Conservation (phyloP, 2,113 vertebrate species). For the Axis porcinus region DNA sequence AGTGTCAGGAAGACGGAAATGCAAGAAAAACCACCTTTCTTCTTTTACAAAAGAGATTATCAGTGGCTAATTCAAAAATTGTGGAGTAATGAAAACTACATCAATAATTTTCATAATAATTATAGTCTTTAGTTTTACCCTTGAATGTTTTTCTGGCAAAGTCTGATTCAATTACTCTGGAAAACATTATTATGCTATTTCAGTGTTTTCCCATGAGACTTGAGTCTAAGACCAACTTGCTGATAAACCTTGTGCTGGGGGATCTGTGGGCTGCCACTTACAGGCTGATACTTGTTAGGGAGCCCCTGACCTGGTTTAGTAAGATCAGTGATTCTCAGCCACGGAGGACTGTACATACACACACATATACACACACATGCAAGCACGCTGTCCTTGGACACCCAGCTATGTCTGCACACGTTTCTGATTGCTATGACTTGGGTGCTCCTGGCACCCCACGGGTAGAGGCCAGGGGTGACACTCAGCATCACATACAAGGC, state of each 20-base stretch:
- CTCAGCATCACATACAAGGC: no score
- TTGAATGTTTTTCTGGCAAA: conserved; percentile 19
- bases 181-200: not conserved
- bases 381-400: not conserved
- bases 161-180: conserved; percentile 35
- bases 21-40: not conserved
- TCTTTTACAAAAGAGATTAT: conserved; percentile 7
- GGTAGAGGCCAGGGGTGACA: not conserved
- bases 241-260: not conserved
- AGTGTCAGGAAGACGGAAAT: not conserved
- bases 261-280: not conserved
- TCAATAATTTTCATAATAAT: conserved; percentile 62
- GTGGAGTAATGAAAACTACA: conserved; percentile 30
- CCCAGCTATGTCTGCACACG: not conserved
- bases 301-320: not conserved
- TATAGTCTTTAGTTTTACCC: conserved; percentile 53
- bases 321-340: not conserved
- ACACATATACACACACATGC: accelerated
- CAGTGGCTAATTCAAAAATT: conserved; percentile 66
- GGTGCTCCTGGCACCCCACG: not conserved
- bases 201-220: not conserved
- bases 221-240: not conserved
- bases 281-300: not conserved
- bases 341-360: accelerated
- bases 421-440: not conserved